A percentile compares a stretch with the other conserved stretches of the same genome.
These are phyloP conservation scores for Varecia variegata DNA, from an alignment of 2,797 vertebrate species.

Conservation along the genomic window DNA sequence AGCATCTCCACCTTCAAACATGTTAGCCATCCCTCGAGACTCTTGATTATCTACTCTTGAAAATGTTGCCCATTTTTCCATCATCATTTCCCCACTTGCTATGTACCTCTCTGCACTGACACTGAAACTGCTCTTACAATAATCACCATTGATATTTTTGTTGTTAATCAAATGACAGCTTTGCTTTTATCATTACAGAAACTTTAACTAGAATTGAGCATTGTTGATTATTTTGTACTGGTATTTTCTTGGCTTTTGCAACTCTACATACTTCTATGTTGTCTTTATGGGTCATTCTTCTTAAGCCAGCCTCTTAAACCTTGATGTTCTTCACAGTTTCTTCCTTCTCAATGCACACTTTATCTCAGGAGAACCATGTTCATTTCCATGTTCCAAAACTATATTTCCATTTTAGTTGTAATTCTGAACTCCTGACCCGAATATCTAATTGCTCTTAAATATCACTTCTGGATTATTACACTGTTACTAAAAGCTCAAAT, in stretches of 20 bases:
- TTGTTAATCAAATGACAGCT: neutral
- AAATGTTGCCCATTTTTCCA: neutral
- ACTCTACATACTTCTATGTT: neutral
- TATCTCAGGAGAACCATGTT: neutral
- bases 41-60: neutral
- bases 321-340: neutral
- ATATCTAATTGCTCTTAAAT: neutral
- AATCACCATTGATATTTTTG: neutral
- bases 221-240: neutral
- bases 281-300: neutral
- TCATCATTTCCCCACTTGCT: neutral
- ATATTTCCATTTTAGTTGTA: neutral
- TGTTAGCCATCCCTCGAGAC: neutral
- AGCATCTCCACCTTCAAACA: neutral
- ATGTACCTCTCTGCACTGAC: neutral
- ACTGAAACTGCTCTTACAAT: neutral
- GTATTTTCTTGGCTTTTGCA: neutral
- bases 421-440: neutral
- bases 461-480: neutral
- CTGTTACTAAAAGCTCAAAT: neutral
- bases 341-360: neutral
- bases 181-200: neutral
- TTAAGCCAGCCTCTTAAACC: neutral
- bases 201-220: neutral
- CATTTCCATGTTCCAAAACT: neutral